Conservation (phyloP, 2,797 vertebrate species). For the Xyrichtys novacula region DNA sequence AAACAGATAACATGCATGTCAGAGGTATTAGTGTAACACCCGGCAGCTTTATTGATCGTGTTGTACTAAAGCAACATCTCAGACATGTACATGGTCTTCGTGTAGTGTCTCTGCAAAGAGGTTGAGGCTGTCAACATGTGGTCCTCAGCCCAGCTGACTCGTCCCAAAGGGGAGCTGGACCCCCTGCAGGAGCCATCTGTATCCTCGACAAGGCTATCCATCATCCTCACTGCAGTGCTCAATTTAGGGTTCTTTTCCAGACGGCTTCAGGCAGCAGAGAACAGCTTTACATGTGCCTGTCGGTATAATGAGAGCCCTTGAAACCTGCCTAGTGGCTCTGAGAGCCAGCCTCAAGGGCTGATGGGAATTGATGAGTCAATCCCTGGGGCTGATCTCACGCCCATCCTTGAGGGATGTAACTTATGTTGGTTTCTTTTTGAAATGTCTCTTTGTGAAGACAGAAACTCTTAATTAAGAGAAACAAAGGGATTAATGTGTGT, state of each 20-base stretch:
- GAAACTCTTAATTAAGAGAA: constrained; percentile 47
- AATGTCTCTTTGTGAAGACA: constrained; percentile 34
- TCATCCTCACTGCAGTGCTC: constrained; percentile 73
- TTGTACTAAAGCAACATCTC: constrained; percentile 40
- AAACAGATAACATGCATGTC: constrained; percentile 36
- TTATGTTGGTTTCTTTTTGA: constrained; percentile 48
- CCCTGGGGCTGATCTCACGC: constrained; percentile 56
- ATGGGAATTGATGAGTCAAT: constrained; percentile 75
- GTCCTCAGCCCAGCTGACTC: constrained; percentile 66
- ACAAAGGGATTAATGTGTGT: constrained; percentile 36
- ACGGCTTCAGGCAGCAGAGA: constrained; percentile 69
- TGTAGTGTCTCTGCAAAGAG: constrained; percentile 58
- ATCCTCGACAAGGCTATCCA: constrained; percentile 79
- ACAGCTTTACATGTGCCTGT: constrained; percentile 75
- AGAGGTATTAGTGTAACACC: constrained; percentile 51
- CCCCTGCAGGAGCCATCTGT: constrained; percentile 81
- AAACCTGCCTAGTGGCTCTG: constrained; percentile 73
- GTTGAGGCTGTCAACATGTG: constrained; percentile 75
- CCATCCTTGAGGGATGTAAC: constrained; percentile 49
- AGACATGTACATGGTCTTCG: constrained; percentile 39
- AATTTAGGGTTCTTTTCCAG: constrained; percentile 71
- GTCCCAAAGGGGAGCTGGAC: constrained; percentile 65
- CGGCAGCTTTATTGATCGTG: constrained; percentile 68
- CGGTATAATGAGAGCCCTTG: constrained; percentile 78
- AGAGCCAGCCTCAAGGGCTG: constrained; percentile 63